These are phyloP conservation scores for Oreochromis tanganicae DNA, from an alignment of 2,113 vertebrate genomes.

Conservation along the genomic window DNA sequence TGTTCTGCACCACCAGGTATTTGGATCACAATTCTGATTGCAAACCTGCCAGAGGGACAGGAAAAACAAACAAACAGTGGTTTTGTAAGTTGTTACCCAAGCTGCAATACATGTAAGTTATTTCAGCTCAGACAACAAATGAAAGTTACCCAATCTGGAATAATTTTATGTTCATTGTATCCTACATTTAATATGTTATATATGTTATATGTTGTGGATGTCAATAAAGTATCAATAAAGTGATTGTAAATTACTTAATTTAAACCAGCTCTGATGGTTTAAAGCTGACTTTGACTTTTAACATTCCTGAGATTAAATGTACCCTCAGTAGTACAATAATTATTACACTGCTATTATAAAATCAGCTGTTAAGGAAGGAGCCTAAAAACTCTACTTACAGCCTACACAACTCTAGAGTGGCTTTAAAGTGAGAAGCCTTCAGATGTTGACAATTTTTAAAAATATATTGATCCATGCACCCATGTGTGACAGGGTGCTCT, in stretches of 20 bases:
- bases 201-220: not conserved
- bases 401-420: not conserved
- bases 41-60: not conserved
- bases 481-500: not conserved
- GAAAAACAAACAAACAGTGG: not conserved
- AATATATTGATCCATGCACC: not conserved
- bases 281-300: not conserved
- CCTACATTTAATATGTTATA: not conserved
- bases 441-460: not conserved
- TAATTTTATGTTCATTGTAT: not conserved
- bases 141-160: not conserved
- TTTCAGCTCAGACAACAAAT: not conserved
- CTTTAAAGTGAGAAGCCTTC: not conserved
- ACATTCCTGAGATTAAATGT: not conserved
- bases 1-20: not conserved
- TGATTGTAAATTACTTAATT: not conserved
- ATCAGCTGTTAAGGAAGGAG: not conserved
- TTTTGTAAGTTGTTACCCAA: not conserved
- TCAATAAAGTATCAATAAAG: not conserved
- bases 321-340: not conserved
- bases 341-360: not conserved
- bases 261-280: not conserved
- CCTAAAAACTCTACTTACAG: not conserved
- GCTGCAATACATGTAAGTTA: not conserved
- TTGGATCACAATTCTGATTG: not conserved